Conservation (phyloP, 2,113 vertebrate genomes). For the Neoarius graeffei region DNA sequence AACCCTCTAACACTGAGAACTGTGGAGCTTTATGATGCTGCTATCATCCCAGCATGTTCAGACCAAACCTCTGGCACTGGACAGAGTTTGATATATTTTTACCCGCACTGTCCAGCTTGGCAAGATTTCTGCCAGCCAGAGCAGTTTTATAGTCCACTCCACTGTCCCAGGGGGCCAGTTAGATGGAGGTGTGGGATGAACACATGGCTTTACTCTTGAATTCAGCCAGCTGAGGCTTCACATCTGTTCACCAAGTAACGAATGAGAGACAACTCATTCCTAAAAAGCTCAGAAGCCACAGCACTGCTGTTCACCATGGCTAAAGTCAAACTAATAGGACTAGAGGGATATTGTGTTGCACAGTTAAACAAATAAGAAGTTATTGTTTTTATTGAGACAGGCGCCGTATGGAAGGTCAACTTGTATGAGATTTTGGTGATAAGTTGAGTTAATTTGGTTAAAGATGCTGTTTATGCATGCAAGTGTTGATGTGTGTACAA, state of each 20-base stretch:
- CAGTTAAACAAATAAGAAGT: background rate
- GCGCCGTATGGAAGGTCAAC: background rate
- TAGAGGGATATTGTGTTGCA: background rate
- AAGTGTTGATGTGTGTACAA: background rate
- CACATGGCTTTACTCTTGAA: slow-evolving; percentile 46
- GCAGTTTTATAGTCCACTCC: slow-evolving; percentile 30
- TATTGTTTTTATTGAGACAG: background rate
- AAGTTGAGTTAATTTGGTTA: background rate
- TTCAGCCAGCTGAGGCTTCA: slow-evolving; percentile 41
- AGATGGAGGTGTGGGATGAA: slow-evolving; percentile 41
- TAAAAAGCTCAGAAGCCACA: background rate
- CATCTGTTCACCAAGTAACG: slow-evolving; percentile 32
- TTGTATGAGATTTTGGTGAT: background rate
- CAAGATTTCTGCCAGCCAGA: slow-evolving; percentile 32
- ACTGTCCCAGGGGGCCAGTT: slow-evolving; percentile 26
- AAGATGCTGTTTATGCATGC: background rate
- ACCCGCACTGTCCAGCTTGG: slow-evolving; percentile 25
- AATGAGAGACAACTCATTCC: slow-evolving; percentile 21
- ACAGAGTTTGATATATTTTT: slow-evolving; percentile 15
- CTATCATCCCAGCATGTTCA: slow-evolving; percentile 11
- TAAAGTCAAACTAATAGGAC: background rate
- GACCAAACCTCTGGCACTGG: slow-evolving; percentile 1
- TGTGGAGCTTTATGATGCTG: background rate
- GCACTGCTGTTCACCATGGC: background rate
- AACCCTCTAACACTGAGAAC: background rate